phyloP scores from a whole-genome alignment of 2,797 vertebrate genomes.

The Xenopus petersii region DNA sequence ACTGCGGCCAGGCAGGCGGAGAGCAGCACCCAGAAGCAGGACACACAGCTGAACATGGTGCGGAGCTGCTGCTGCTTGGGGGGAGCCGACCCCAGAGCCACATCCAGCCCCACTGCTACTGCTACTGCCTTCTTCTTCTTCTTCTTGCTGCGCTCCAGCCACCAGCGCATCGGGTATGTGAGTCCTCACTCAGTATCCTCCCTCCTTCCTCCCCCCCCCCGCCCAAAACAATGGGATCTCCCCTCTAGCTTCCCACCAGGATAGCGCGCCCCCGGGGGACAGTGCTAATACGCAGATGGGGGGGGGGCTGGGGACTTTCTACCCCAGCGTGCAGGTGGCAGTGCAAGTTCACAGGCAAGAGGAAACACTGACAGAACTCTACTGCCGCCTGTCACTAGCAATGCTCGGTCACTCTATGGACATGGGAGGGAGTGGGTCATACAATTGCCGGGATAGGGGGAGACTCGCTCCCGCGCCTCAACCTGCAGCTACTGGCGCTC shows the following conservation, averaged over 20 bases:
- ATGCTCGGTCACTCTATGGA: too few species aligned
- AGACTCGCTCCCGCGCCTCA: too few species aligned
- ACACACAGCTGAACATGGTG: conserved; percentile 87
- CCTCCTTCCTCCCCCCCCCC: conserved; percentile 22
- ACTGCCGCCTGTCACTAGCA: too few species aligned
- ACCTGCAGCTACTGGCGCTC: too few species aligned
- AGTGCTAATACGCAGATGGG: not conserved
- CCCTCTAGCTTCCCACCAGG: conserved; percentile 16
- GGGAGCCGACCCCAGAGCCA: conserved; percentile 63
- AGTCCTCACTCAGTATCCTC: conserved; percentile 2
- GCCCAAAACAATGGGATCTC: conserved; percentile 7
- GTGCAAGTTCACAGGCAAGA: conserved; percentile 12
- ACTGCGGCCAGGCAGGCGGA: conserved; percentile 80
- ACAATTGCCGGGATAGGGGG: too few species aligned
- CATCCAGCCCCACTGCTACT: conserved; percentile 68
- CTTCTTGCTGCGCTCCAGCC: conserved; percentile 73
- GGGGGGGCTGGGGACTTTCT: not conserved
- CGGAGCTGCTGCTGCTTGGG: conserved; percentile 63
- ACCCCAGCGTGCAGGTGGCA: not conserved
- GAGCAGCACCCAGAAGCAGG: conserved; percentile 86
- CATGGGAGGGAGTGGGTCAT: too few species aligned
- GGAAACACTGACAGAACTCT: conserved; percentile 9
- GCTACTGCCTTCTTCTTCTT: conserved; percentile 61
- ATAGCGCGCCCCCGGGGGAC: not conserved
- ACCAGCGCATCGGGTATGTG: conserved; percentile 75